Base-by-base conservation (phyloP, 2,888 invertebrate genomes). In the Pinctada fucata region DNA sequence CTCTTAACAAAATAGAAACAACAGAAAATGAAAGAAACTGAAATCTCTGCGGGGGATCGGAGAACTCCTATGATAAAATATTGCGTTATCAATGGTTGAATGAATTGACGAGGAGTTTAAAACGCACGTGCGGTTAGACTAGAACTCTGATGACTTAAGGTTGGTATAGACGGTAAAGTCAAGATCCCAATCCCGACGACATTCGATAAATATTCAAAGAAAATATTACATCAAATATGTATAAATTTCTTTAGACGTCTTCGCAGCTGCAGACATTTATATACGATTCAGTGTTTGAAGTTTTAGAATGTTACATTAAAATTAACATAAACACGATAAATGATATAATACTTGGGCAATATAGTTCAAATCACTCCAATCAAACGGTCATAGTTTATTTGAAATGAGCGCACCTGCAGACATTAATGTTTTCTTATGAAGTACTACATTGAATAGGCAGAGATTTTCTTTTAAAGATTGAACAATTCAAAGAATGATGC, bases 11-110 rank as follows among this genome's bases (percentile, higher is more conserved):
- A 58, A 58, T 58, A 58, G 13, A 58, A 58, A 13, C 13, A 6
- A 10, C 8, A 10, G 58, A 72, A 52, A 72, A 72, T 52, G 58
- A 72, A 72, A 45, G 50, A 13, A 72, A 58, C 51, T 52, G 47
- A 72, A 8, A 72, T 31, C 72, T 3, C 72, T 52, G 72, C 58
- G 31, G 51, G 72, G 52, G 51, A 72, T 72, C 72, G 58, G 58
- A 58, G 72, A 58, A 58, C 47, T 31, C 58, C 31, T 72, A 72
- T 69, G 31, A 31, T 31, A 31, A 13, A 6, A 13, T 6, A 58
- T 58, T 13, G 6, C 13, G 8, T 58, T 58, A 58, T 58, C 58
- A 13, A 10, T 58, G 58, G 58, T 58, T 10, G 8, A 13, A 58
- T 10, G 13, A 13, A 10, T 58, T 58, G 58, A 58, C 6, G 58